Evolutionary conservation across 2,888 invertebrate genomes (phyloP), one percentile per base, ranked within the genome.

Genomic region (Octonoba sinensis): DNA sequence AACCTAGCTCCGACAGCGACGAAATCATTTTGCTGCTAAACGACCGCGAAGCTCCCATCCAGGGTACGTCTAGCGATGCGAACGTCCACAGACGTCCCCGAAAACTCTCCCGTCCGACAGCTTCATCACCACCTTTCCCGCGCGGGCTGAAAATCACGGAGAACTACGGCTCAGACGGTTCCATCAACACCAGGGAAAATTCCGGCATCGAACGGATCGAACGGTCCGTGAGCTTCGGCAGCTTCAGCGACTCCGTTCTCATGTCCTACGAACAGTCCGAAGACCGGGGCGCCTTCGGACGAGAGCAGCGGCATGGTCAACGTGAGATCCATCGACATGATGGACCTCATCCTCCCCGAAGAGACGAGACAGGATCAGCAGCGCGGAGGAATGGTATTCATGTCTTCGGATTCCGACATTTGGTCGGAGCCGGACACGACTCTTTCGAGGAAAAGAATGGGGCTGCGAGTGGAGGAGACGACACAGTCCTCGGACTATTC

Each of bases 261-360:
- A 75, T 82, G 82, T 82, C 82, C 20, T 82, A 82, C 47, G 82
- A 82, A n/a, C 82, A 82, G 44, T 82, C 82, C 1, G 82, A 76
- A 36, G 27, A 59, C 4, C 54, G 74, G 20, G 70, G 82, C 1
- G 82, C 82, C 0, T 81, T 74, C n/a, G 0, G 82, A 74, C 16
- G 82, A 82, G 18, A 71, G 71, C 66, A 82, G 82, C 54, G 75
- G 82, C 18, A 65, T 75, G 71, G 74, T 82, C 27, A 75, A 75
- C 57, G 75, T 82, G 3, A 56, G 82, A 3, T 82, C 82, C 44
- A 82, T 82, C 20, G 82, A 82, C 49, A 82, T 82, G 82, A 82
- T 82, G 82, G 82, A 82, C 54, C 51, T 82, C n/a, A 82, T 82
- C n/a, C 75, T 70, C 0, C 75, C 75, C 13, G 82, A 75, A 6